These are phyloP conservation scores for Philopotamus ludificatus DNA, from an alignment of 1,140 invertebrate species.

Conservation along the genomic window DNA sequence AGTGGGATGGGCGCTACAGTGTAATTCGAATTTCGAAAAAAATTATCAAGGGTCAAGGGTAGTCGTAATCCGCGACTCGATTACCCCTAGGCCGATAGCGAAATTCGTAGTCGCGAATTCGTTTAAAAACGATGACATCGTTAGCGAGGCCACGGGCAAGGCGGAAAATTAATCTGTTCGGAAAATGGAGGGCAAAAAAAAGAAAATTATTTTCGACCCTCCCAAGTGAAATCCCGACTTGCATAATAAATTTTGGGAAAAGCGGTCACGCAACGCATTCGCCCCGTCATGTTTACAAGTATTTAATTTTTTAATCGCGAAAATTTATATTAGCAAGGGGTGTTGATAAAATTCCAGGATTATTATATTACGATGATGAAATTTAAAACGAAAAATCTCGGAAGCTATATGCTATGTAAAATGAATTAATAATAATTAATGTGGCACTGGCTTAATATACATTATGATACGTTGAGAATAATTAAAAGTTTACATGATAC, in stretches of 20 bases:
- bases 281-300: constrained; percentile 31
- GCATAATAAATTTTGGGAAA: constrained; percentile 15
- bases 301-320: constrained; percentile 29
- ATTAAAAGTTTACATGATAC: too few species aligned
- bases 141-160: not conserved
- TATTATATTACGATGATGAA: too few species aligned
- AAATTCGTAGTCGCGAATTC: constrained; percentile 12
- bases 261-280: constrained; percentile 27
- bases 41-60: too few species aligned
- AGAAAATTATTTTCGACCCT: not conserved
- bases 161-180: not conserved
- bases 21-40: too few species aligned
- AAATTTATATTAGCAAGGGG: too few species aligned
- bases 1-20: too few species aligned
- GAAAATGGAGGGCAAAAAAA: not conserved
- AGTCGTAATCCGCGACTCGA: not conserved
- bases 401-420: too few species aligned
- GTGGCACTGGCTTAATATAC: too few species aligned
- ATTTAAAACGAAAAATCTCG: too few species aligned
- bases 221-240: constrained; percentile 6
- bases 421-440: too few species aligned
- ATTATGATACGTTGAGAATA: too few species aligned
- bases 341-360: too few species aligned
- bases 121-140: constrained; percentile 6
- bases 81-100: not conserved